Conservation (phyloP, 2,888 invertebrate genomes). For the Heteromurus nitidus region DNA sequence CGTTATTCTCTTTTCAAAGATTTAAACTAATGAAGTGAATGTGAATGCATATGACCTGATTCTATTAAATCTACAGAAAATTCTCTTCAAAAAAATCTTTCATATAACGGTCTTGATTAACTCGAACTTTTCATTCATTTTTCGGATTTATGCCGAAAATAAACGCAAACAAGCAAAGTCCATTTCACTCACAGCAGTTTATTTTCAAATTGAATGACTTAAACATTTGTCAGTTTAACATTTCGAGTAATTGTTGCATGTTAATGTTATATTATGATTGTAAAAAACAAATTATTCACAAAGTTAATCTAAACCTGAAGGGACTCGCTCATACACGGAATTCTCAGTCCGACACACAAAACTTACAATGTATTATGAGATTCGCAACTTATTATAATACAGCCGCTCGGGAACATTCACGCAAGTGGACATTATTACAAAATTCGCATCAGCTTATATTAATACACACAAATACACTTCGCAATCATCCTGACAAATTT, state of each 20-base stretch:
- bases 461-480: background rate
- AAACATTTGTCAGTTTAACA: no score
- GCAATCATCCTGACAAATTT: background rate
- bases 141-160: no score
- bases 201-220: no score
- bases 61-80: no score
- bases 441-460: background rate
- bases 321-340: background rate
- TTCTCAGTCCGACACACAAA: background rate
- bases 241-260: slow-evolving; percentile 1
- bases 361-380: background rate
- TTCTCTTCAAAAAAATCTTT: no score
- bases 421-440: background rate
- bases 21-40: no score
- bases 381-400: slow-evolving; percentile 5
- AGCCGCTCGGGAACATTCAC: background rate
- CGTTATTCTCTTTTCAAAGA: no score
- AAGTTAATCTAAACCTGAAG: background rate
- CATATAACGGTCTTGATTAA: no score
- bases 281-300: background rate
- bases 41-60: no score
- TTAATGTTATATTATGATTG: background rate
- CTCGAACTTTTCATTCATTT: no score
- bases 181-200: no score
- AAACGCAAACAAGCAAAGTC: no score